Evolutionary conservation across 2,113 vertebrate genomes (phyloP).

Genomic region (Xiphias gladius): DNA sequence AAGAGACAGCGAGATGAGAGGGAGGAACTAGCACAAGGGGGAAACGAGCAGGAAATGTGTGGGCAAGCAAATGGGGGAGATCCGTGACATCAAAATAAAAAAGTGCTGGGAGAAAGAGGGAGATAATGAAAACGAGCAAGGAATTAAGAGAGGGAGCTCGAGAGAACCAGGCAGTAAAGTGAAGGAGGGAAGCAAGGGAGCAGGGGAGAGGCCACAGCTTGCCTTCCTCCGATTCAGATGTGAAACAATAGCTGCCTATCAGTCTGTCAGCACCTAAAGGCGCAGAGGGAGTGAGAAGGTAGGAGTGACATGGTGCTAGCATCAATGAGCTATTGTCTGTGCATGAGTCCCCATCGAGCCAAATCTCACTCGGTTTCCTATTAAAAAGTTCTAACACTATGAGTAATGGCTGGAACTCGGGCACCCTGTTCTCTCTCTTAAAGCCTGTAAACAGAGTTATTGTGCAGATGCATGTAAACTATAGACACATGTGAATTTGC

Average conservation of each 20-base stretch:
- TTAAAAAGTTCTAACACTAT: slow-evolving; percentile 64
- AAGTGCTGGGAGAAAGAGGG: slow-evolving; percentile 7
- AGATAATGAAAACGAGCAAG: slow-evolving; percentile 33
- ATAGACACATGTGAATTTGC: slow-evolving; percentile 17
- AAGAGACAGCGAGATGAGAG: slow-evolving; percentile 59
- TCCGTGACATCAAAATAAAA: slow-evolving; percentile 60
- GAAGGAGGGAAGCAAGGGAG: slow-evolving; percentile 55
- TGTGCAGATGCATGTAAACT: slow-evolving; percentile 48
- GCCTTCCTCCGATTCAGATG: slow-evolving; percentile 85
- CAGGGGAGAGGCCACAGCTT: slow-evolving; percentile 67
- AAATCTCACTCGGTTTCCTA: slow-evolving; percentile 66
- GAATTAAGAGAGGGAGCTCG: slow-evolving; percentile 39
- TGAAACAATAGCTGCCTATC: slow-evolving; percentile 84
- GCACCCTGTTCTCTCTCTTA: slow-evolving; percentile 16
- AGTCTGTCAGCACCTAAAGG: slow-evolving; percentile 82
- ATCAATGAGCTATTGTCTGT: slow-evolving; percentile 83
- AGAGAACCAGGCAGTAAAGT: slow-evolving; percentile 20
- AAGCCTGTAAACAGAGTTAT: slow-evolving; percentile 52
- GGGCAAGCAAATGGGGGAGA: slow-evolving; percentile 40
- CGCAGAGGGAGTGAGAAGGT: slow-evolving; percentile 79
- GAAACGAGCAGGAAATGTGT: slow-evolving; percentile 49
- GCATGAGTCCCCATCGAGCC: slow-evolving; percentile 49
- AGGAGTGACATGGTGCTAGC: slow-evolving; percentile 66
- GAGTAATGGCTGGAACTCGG: slow-evolving; percentile 60
- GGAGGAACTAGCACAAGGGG: slow-evolving; percentile 59